These are phyloP conservation scores for Balaeniceps rex DNA, from an alignment of 2,113 vertebrate genomes.

Conservation along the genomic window DNA sequence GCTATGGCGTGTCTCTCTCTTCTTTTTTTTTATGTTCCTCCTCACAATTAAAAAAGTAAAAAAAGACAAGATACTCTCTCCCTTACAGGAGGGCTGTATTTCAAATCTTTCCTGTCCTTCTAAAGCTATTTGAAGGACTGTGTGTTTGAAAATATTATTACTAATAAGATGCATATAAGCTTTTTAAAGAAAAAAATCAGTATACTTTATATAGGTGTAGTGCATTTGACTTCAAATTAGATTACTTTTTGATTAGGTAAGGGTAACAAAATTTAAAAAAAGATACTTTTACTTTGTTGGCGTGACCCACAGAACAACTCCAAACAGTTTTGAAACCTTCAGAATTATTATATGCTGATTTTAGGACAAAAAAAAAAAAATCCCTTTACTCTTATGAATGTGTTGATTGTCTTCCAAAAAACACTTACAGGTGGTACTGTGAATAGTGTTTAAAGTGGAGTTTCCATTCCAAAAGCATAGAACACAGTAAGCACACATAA, in stretches of 20 bases:
- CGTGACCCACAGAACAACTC: background rate
- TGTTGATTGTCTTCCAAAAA: background rate
- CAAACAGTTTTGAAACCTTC: background rate
- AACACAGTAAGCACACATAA: background rate
- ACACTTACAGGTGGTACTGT: too few relatives aligned
- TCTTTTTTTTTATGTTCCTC: background rate
- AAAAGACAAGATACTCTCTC: background rate
- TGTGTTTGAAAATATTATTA: background rate
- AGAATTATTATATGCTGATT: background rate
- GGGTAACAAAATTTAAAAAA: background rate
- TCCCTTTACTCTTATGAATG: background rate
- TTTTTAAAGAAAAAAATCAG: background rate
- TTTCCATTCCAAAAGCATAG: background rate
- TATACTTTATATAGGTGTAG: background rate
- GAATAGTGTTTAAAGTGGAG: background rate
- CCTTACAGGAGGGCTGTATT: background rate
- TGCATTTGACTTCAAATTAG: background rate
- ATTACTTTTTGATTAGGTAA: background rate
- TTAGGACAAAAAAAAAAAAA: too few relatives aligned
- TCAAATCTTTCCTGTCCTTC: background rate
- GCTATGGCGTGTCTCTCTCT: fast-evolving
- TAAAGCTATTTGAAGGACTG: background rate
- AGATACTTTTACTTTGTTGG: too few relatives aligned
- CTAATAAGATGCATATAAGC: background rate
- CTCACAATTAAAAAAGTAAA: too few relatives aligned